phyloP scores from a whole-genome alignment of 2,888 invertebrate genomes.

The Brachyptera risi region DNA sequence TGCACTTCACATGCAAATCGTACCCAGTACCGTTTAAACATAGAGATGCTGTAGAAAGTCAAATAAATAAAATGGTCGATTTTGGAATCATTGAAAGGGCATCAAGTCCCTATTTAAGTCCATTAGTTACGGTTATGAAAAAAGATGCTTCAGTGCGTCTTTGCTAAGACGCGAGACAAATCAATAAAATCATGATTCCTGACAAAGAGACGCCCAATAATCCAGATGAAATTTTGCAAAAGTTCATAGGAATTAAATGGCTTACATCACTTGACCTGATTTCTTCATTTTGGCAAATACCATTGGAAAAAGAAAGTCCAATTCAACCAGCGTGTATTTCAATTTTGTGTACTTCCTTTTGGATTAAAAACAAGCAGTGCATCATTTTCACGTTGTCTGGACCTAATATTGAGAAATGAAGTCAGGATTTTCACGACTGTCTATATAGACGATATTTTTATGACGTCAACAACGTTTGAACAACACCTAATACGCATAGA shows the following conservation, averaged over 20 bases:
- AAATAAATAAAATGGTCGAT: not conserved
- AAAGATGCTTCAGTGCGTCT: constrained; percentile 15
- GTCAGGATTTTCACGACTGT: not conserved
- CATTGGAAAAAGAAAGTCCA: not conserved
- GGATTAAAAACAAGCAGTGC: constrained; percentile 13
- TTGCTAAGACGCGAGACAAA: constrained; percentile 15
- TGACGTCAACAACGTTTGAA: no score
- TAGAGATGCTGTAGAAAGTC: not conserved
- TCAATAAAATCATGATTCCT: constrained; percentile 4
- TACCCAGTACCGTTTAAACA: not conserved
- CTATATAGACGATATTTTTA: no score
- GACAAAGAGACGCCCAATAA: constrained; percentile 16
- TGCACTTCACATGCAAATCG: not conserved
- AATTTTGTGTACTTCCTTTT: constrained; percentile 20
- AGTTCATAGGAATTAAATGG: not conserved
- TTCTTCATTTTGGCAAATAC: constrained; percentile 18
- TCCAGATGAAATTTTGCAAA: not conserved
- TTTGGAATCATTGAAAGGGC: constrained; percentile 19
- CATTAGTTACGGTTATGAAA: constrained; percentile 15
- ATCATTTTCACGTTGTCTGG: constrained; percentile 2
- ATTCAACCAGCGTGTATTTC: constrained; percentile 9
- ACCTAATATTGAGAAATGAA: not conserved
- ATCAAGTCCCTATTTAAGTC: constrained; percentile 7
- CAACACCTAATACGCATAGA: no score
- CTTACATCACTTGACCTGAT: constrained; percentile 15